phyloP scores from a whole-genome alignment of 2,888 invertebrate species.

The Dasysyrphus tricinctus region DNA sequence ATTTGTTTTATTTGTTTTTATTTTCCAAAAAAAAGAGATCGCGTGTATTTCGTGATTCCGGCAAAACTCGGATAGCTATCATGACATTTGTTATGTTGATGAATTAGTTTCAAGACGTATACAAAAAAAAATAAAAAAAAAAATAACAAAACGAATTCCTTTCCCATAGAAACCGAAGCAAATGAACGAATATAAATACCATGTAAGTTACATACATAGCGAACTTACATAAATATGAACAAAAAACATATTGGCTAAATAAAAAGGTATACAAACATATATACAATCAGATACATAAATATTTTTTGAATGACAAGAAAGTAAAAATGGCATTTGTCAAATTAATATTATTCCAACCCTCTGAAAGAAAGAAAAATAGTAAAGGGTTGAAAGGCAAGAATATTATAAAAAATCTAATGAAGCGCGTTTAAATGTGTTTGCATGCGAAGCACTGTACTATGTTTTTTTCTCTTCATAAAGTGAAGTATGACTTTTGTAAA shows the following conservation, averaged over 20 bases:
- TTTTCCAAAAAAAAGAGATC: conserved; percentile 54
- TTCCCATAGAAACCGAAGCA: conserved; percentile 72
- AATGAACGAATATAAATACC: conserved; percentile 33
- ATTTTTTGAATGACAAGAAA: conserved; percentile 37
- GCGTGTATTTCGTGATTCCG: conserved; percentile 74
- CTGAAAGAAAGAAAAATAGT: neutral
- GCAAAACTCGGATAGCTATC: conserved; percentile 69
- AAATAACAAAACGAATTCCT: conserved; percentile 22
- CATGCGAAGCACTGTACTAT: conserved; percentile 31
- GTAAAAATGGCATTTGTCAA: conserved; percentile 73
- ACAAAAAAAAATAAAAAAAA: conserved; percentile 27
- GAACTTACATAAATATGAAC: neutral
- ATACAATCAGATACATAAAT: neutral
- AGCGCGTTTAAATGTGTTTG: conserved; percentile 63
- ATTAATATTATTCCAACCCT: conserved; percentile 50
- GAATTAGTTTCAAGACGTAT: conserved; percentile 71
- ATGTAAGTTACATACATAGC: neutral
- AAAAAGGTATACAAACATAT: neutral
- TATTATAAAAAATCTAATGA: conserved; percentile 65
- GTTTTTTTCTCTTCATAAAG: neutral
- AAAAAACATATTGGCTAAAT: neutral
- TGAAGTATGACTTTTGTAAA: conserved; percentile 68
- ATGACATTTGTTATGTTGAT: conserved; percentile 75
- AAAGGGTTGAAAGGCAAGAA: conserved; percentile 65
- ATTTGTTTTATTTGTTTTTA: conserved; percentile 60